Base-by-base conservation (phyloP, 2,888 invertebrate species). In the Thereva nobilitata region DNA sequence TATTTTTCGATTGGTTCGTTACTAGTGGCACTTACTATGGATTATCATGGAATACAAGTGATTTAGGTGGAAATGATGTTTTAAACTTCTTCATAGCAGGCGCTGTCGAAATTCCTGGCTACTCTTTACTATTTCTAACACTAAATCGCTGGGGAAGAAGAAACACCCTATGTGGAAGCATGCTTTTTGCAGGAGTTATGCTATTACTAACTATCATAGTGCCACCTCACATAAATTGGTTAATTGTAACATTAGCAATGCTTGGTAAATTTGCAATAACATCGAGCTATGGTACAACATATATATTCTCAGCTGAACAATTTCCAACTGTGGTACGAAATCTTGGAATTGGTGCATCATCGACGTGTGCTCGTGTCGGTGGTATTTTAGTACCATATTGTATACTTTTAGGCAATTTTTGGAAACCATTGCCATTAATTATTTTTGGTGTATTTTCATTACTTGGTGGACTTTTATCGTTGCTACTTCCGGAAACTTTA, bases 1-100 rank as follows among this genome's bases (percentile, higher is more conserved):
- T 90, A 71, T 87, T 87, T 74, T 89, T 87, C 78, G 90, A 90
- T 77, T 92, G 92, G 93, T 84, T 89, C 67, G 89, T 90, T 3
- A 90, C 91, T 72, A 91, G 92, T 1, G 84, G 93, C 74, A 89
- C 91, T 73, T 90, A 93, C 81, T 94, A 92, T 75, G 94, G 94
- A 0, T 87, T 93, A 23, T 89, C 91, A 0, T 91, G 93, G 77
- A 92, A 90, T 79, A 88, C 92, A 66, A 89, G 90, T 0, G 87
- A 90, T 73, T 83, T 91, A 6, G 90, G 89, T 0, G 92, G 91
- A 5, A 84, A 91, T 73, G 89, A 91, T 70, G 93, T 92, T 79
- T 77, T 87, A 44, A 93, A 92, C 75, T 91, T 92, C 66, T 89
- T 91, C 12, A 82, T 92, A 40, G 89, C 91, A 45, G 91, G 89